Conservation (phyloP, 2,888 invertebrate species). For the Bembecia ichneumoniformis region DNA sequence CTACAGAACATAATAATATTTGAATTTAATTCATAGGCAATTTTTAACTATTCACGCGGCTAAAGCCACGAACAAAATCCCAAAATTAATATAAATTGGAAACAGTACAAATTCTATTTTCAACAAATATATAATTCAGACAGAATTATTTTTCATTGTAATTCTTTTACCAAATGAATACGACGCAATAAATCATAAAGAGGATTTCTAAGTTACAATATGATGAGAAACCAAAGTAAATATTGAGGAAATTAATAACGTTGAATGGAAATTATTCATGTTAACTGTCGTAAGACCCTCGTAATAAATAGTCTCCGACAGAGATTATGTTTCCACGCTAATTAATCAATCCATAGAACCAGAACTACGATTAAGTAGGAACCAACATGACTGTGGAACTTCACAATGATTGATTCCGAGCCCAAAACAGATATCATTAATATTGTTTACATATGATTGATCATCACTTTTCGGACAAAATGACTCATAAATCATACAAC, state of each 20-base stretch:
- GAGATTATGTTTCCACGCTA: constrained; percentile 1
- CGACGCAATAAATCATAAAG: too few relatives aligned
- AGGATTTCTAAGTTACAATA: too few relatives aligned
- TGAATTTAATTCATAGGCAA: too few relatives aligned
- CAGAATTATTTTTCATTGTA: too few relatives aligned
- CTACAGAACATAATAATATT: too few relatives aligned
- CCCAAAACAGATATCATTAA: constrained; percentile 51
- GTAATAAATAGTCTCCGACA: background rate
- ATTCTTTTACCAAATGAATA: too few relatives aligned
- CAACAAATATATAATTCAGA: too few relatives aligned
- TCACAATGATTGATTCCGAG: constrained; percentile 45
- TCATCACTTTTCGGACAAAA: constrained; percentile 31
- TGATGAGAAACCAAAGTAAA: too few relatives aligned
- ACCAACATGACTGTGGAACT: constrained; percentile 21
- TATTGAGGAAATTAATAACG: background rate
- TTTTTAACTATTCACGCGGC: too few relatives aligned
- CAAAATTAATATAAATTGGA: too few relatives aligned
- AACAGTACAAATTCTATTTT: too few relatives aligned
- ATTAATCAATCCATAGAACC: constrained; percentile 16
- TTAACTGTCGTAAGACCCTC: background rate
- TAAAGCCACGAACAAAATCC: too few relatives aligned
- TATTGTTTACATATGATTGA: constrained; percentile 54
- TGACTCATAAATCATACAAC: constrained; percentile 27
- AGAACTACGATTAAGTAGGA: constrained; percentile 14
- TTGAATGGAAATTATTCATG: background rate